Evolutionary conservation across 2,113 vertebrate genomes (phyloP), one percentile per base, ranked within the genome.

Genomic region (Tricholaema leucomelas): DNA sequence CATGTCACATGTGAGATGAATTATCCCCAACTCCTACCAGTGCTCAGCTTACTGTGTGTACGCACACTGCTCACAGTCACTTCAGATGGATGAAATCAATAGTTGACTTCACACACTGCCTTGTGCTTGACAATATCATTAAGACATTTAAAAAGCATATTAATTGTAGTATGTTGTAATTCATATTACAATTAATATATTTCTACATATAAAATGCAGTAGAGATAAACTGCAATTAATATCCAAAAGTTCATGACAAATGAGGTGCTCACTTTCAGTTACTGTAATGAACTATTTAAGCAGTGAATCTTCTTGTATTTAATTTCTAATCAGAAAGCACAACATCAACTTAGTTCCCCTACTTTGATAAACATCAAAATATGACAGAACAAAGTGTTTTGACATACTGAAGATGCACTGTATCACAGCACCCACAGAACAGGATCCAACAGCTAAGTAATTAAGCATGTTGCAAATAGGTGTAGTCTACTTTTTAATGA

Each of bases 1-100:
- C 15, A 10, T 1, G 0, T 30, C 54, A 76, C 12, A 35, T 0
- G 2, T 11, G 16, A 70, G 31, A 35, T 21, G 55, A 60, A 21
- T 33, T 6, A n/a, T 14, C 16, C 42, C 14, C 15, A 8, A 40
- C 27, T 50, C 33, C 27, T 69, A 9, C 28, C 28, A 67, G 31
- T 15, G 30, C 13, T 69, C 44, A 40, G 28, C 30, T 60, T 64
- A 84, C 1, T 56, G 38, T 50, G 77, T 55, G 33, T 9, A 9
- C 9, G 31, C 28, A 15, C 8, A 11, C n/a, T 72, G 27, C 12
- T 38, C 81, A 58, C 24, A 52, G 35, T 15, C 60, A 30, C n/a
- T n/a, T 74, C n/a, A 48, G 8, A 14, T 24, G 23, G 38, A 30
- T 52, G 50, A 15, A 82, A 48, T 33, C 70, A 70, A 25, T 31